phyloP scores from a whole-genome alignment of 2,113 vertebrate genomes.

The Oreochromis tanganicae region DNA sequence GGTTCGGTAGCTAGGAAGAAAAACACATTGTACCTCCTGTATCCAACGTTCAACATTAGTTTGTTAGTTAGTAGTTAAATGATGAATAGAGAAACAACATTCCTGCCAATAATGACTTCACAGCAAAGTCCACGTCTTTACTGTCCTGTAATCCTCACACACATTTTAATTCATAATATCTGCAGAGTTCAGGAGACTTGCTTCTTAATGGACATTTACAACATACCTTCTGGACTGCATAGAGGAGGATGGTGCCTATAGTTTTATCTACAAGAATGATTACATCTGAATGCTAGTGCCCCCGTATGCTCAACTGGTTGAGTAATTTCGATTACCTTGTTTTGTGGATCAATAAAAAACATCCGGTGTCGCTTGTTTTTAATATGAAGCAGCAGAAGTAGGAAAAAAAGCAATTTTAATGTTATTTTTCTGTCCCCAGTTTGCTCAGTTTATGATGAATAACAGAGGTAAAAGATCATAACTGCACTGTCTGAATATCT shows the following conservation, averaged over 20 bases:
- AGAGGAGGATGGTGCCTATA: not conserved
- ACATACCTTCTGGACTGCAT: not conserved
- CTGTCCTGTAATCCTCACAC: not conserved
- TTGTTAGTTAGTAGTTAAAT: not conserved
- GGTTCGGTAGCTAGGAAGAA: not conserved
- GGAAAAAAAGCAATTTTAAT: not conserved
- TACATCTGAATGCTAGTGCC: not conserved
- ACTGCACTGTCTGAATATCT: not conserved
- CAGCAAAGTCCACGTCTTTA: not conserved
- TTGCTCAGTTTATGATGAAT: not conserved
- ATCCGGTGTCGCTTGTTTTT: not conserved
- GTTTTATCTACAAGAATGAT: not conserved
- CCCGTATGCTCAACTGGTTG: not conserved
- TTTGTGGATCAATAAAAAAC: not conserved
- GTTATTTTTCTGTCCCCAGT: not conserved
- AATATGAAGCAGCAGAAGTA: not conserved
- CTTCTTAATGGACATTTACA: not conserved
- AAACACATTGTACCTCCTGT: not conserved
- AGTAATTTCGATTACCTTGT: not conserved
- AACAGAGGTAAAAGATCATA: not conserved
- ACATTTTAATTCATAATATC: not conserved
- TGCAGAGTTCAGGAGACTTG: not conserved
- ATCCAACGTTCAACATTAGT: not conserved
- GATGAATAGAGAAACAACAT: not conserved
- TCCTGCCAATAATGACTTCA: not conserved